These are phyloP conservation scores for Onychomys torridus DNA, from an alignment of 2,797 vertebrate species.

Conservation along the genomic window DNA sequence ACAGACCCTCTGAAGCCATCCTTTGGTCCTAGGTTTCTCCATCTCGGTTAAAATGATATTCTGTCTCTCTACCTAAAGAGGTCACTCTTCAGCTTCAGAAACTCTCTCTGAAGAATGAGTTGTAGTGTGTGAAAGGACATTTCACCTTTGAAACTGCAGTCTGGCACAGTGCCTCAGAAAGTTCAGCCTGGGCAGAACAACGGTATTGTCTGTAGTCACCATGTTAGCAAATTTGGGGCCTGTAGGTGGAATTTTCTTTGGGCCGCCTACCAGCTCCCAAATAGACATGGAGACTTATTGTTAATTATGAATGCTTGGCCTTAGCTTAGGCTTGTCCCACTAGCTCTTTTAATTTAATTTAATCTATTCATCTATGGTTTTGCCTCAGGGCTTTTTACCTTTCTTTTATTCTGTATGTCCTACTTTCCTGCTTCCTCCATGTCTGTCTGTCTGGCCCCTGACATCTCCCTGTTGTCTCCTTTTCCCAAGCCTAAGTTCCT, in stretches of 20 bases:
- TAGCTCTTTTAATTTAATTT: background rate
- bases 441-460: background rate
- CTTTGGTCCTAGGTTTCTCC: background rate
- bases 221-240: slow-evolving; percentile 73
- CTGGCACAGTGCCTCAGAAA: background rate
- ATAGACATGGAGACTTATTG: background rate
- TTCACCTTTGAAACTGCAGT: slow-evolving; percentile 26
- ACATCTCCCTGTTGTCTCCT: background rate
- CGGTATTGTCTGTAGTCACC: background rate
- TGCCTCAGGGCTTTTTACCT: background rate
- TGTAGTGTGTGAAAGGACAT: background rate
- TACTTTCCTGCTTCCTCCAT: background rate
- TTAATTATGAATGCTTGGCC: background rate
- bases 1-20: background rate
- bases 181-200: slow-evolving; percentile 34
- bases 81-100: slow-evolving; percentile 46
- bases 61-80: slow-evolving; percentile 44
- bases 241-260: background rate
- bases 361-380: background rate
- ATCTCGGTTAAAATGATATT: background rate
- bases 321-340: background rate
- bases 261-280: background rate
- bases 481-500: background rate
- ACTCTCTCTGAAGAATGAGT: background rate
- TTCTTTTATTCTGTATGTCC: background rate